Conservation (phyloP, 2,888 invertebrate species). For the Synanthedon myopaeformis region DNA sequence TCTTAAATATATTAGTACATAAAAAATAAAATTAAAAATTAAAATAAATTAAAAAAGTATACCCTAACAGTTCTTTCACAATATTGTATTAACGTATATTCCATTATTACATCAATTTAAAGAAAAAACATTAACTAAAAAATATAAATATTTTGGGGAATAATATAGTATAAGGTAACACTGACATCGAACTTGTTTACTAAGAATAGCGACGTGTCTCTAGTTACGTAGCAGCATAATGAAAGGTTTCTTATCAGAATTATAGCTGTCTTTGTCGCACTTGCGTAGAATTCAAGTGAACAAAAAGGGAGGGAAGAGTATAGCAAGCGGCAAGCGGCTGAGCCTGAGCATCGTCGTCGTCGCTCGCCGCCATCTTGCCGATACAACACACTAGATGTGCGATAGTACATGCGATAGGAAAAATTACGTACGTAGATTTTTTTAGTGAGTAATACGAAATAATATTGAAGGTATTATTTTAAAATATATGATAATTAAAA, state of each 20-base stretch:
- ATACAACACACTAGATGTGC: conserved; percentile 38
- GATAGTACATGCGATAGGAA: background rate
- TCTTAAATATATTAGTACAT: too few relatives aligned
- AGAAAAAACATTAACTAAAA: background rate
- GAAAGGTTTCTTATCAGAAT: conserved; percentile 26
- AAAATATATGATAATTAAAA: too few relatives aligned
- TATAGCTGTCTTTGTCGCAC: conserved; percentile 39
- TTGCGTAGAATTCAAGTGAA: conserved; percentile 6
- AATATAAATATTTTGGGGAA: background rate
- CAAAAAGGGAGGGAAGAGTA: conserved; percentile 42
- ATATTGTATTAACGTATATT: background rate
- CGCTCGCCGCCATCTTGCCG: conserved; percentile 62
- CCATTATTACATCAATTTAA: background rate
- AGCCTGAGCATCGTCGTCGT: too few relatives aligned
- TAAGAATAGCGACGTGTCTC: conserved; percentile 65
- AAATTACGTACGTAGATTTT: background rate
- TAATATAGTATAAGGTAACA: conserved; percentile 33
- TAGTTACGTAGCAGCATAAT: conserved; percentile 61
- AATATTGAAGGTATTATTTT: too few relatives aligned
- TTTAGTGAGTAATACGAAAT: too few relatives aligned
- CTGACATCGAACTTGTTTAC: conserved; percentile 50
- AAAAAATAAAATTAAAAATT: too few relatives aligned
- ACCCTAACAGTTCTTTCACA: too few relatives aligned
- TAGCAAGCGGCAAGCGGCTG: conserved; percentile 14
- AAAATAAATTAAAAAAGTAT: too few relatives aligned